phyloP scores from a whole-genome alignment of 1,140 invertebrate genomes.

The Bombus picipes region DNA sequence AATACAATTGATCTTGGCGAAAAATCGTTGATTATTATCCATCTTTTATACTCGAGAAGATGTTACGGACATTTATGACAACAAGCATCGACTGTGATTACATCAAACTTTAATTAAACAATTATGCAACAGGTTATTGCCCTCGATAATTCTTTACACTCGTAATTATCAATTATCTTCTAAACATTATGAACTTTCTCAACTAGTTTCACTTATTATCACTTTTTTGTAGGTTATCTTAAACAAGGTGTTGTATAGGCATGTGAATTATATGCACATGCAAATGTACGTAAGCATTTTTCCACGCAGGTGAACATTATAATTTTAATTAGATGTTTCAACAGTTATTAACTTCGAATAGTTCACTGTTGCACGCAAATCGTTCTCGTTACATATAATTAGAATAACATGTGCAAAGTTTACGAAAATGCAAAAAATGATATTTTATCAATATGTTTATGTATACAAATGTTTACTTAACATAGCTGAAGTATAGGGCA shows the following conservation, averaged over 20 bases:
- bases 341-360: not conserved
- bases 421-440: not conserved
- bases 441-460: not conserved
- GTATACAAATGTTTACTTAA: not conserved
- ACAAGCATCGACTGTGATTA: not conserved
- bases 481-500: rapidly evolving
- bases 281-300: not conserved
- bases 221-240: not conserved
- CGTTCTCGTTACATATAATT: not conserved
- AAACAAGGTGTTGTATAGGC: not conserved
- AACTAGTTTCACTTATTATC: not conserved
- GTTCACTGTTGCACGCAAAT: not conserved
- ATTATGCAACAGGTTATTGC: not conserved
- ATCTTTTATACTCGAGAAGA: not conserved
- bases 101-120: not conserved
- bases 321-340: not conserved
- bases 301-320: not conserved
- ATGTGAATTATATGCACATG: not conserved
- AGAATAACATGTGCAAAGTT: not conserved
- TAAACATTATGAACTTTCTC: not conserved
- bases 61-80: not conserved
- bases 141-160: not conserved
- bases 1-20: too few species aligned
- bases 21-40: too few species aligned
- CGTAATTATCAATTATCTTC: not conserved